Base-by-base conservation (phyloP, 2,113 vertebrate genomes). In the Rhagologus leucostigma region DNA sequence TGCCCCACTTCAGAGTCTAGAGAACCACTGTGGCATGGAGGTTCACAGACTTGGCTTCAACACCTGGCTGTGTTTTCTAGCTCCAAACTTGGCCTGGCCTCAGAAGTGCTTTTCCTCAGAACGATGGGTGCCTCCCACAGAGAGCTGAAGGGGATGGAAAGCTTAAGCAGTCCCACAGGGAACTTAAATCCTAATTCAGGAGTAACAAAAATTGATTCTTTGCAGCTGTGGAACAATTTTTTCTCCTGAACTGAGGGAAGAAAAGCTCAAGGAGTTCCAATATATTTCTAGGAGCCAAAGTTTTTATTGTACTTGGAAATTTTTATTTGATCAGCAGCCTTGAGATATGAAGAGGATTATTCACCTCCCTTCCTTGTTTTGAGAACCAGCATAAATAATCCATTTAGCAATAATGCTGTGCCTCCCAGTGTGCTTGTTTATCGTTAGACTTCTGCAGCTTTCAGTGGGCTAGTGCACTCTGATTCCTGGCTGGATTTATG, bases 351-450 rank as follows among this genome's bases (percentile, higher is more conserved):
- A 97, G 91, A 95, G 94, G 87, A 97, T 97, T 98, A 96, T 94
- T 95, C 93, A 87, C 32, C 75, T 92, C 80, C 80, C 37, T 87
- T 95, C 44, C 90, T 96, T 97, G 70, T 97, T 98, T 97, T 10
- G 42, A 22, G 80, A 97, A 97, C 90, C 39, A 97, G 96, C 97
- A 98, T 98, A 98, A 98, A 97, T 98, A 98, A 98, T 98, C 97
- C 95, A 97, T 95, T 98, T 97, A 98, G 95, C 47, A 95, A 97
- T 97, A 97, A 98, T 96, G 79, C 95, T 75, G 62, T 97, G 91
- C 96, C 96, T 98, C 97, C 97, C 97, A 97, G 93, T 87, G 96
- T 19, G 84, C 96, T 95, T 97, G 94, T 98, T 98, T 98, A 97
- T 98, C 95, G 92, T 96, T 78, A 96, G 96, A 96, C 35, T 93